Base-by-base conservation (phyloP, 2,113 vertebrate species). In the Herpetotheres cachinnans region DNA sequence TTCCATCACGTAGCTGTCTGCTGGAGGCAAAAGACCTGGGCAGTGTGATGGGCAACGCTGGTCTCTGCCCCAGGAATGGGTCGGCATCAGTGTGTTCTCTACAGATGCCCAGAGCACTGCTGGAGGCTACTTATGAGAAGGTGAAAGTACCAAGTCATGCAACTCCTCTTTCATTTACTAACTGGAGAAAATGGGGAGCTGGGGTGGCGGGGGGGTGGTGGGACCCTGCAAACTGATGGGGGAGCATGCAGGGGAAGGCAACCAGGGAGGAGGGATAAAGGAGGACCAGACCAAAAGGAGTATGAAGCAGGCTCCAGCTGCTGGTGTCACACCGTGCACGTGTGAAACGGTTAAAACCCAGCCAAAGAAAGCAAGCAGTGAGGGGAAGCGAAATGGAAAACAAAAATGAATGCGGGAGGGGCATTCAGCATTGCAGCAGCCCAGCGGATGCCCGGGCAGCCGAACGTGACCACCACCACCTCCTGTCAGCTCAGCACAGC, bases 1-100 rank as follows among this genome's bases (percentile, higher is more conserved):
- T 52, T n/a, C 22, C 22, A 25, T n/a, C 0, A 0, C 0, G 0
- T 14, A 14, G 8, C 54, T 77, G 36, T 25, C 55, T 0, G 1
- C 38, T 55, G 44, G 40, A 72, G 49, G 32, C 34, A 78, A 61
- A 69, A 73, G 38, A 19, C 29, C 63, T 65, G 30, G 44, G 29
- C 18, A 83, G 26, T 7, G 18, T 2, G 1, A 30, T 4, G 13
- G 63, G 29, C 9, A 49, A 30, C 32, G 49, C 30, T 54, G 42
- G 30, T 47, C 55, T 36, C 38, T 42, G n/a, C 29, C 30, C 38
- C 29, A 30, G 20, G 32, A 9, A 22, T 5, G 2, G 14, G 17
- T 22, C 1, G 3, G 40, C 10, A 6, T 20, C 1, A 0, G 10
- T 40, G 24, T 44, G 27, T 30, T 77, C 47, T 71, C 44, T 69